Evolutionary conservation across 2,113 vertebrate species (phyloP).

Genomic region (Entosphenus tridentatus): DNA sequence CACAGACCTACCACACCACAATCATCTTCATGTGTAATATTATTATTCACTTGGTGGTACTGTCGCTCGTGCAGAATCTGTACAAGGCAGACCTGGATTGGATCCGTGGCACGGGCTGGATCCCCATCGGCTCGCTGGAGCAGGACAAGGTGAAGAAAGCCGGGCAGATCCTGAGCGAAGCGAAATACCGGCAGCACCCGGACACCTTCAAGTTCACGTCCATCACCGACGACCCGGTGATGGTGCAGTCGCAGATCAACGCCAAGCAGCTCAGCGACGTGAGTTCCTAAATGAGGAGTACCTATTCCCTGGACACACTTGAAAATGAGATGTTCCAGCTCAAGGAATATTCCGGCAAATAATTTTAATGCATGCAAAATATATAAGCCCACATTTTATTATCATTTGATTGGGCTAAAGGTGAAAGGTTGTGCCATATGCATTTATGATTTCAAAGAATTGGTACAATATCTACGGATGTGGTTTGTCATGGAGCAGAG

Average conservation of each 20-base stretch:
- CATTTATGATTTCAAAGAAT: too few species aligned
- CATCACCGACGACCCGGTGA: slow-evolving; percentile 27
- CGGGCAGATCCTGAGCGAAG: slow-evolving; percentile 27
- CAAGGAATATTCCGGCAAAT: too few species aligned
- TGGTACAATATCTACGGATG: too few species aligned
- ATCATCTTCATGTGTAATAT: background rate
- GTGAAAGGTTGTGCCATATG: too few species aligned
- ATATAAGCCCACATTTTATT: too few species aligned
- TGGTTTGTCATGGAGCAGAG: too few species aligned
- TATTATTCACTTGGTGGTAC: background rate
- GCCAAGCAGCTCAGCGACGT: slow-evolving; percentile 36
- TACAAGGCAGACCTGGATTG: slow-evolving; percentile 39
- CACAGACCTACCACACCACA: background rate
- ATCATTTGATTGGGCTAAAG: too few species aligned
- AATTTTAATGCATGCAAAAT: too few species aligned
- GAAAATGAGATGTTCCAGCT: too few species aligned
- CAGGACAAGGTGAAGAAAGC: slow-evolving; percentile 34
- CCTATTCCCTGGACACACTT: too few species aligned
- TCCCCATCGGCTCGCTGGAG: slow-evolving; percentile 30
- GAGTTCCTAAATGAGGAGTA: slow-evolving; percentile 12
- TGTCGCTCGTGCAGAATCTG: slow-evolving; percentile 19
- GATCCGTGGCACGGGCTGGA: slow-evolving; percentile 34
- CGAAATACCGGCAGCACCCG: slow-evolving; percentile 33
- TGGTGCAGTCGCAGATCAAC: slow-evolving; percentile 30
- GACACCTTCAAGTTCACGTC: slow-evolving; percentile 33